Conservation (phyloP, 2,113 vertebrate genomes). For the Natator depressus region DNA sequence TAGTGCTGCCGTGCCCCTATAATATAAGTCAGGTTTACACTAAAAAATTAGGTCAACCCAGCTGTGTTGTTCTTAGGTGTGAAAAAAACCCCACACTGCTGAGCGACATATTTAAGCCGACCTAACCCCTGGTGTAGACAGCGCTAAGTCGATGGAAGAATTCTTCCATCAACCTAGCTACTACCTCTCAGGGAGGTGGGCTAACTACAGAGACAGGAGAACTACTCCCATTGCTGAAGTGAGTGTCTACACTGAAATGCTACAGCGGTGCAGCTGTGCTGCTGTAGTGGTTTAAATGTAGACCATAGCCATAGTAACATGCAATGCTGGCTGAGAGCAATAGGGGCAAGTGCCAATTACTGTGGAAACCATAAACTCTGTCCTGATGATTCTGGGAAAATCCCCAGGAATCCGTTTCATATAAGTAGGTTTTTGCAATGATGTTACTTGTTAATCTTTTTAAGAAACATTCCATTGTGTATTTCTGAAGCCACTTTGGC, state of each 20-base stretch:
- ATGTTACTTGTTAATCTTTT: not conserved
- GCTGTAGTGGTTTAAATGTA: not conserved
- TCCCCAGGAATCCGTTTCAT: accelerated
- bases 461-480: accelerated
- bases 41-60: not conserved
- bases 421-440: accelerated
- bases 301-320: not conserved
- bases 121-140: not conserved
- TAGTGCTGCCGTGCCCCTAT: not conserved
- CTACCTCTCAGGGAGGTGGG: too few relatives aligned
- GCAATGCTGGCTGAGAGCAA: not conserved
- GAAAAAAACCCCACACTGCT: not conserved
- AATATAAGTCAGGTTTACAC: not conserved
- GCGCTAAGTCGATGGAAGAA: too few relatives aligned
- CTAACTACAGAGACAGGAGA: not conserved
- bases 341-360: not conserved
- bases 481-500: not conserved
- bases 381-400: not conserved
- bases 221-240: not conserved
- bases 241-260: not conserved
- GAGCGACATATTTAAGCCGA: not conserved
- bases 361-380: not conserved
- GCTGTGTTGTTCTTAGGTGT: not conserved
- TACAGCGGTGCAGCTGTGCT: not conserved
- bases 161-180: too few relatives aligned